Evolutionary conservation across 2,797 vertebrate genomes (phyloP).

Genomic region (Trichosurus vulpecula): DNA sequence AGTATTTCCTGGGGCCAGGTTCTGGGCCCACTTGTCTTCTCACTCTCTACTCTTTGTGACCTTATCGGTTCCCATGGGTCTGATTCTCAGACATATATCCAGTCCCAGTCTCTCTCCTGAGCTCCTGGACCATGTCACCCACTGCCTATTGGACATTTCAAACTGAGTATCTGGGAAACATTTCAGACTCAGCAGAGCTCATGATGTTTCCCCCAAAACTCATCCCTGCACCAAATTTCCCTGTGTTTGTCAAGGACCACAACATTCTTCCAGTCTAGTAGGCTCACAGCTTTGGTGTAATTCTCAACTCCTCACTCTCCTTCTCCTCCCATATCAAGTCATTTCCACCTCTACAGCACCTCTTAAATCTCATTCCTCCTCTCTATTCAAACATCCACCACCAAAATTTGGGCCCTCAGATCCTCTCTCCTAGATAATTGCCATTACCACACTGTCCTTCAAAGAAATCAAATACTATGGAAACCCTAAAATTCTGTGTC

Average conservation of each 20-base stretch:
- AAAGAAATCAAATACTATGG: slow-evolving; percentile 24
- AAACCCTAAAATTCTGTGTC: slow-evolving; percentile 33
- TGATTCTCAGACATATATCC: background rate
- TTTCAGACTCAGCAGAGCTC: background rate
- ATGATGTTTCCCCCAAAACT: background rate
- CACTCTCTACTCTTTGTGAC: background rate
- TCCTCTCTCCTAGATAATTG: background rate
- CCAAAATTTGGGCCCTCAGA: background rate
- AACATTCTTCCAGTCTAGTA: background rate
- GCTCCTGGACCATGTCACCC: background rate
- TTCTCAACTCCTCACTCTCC: background rate
- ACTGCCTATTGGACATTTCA: background rate
- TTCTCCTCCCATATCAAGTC: background rate
- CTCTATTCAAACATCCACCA: background rate
- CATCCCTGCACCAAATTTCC: background rate
- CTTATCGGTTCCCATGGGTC: background rate
- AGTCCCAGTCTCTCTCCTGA: background rate
- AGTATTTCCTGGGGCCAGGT: background rate
- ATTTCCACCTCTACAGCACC: background rate
- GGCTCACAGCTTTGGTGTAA: background rate
- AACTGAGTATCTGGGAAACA: background rate
- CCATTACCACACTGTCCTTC: slow-evolving; percentile 21
- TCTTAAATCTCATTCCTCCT: background rate
- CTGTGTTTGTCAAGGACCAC: background rate
- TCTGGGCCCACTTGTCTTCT: background rate